Evolutionary conservation across 1,140 invertebrate species (phyloP).

Genomic region (Euglossa dilemma): DNA sequence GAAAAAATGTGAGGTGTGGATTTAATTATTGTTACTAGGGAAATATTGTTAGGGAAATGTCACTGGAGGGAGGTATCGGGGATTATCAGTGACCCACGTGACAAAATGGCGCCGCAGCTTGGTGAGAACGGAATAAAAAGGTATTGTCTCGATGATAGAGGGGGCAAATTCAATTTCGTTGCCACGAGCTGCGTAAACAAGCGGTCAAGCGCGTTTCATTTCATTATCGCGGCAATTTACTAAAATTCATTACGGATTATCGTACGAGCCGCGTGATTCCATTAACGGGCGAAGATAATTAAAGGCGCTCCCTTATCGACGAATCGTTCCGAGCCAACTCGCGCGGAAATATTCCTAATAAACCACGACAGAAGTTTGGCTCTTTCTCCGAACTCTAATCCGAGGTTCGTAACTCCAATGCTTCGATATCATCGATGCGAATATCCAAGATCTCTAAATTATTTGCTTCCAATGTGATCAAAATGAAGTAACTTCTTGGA

Average conservation of each 20-base stretch:
- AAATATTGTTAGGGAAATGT: background rate
- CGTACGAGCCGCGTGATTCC: constrained; percentile 12
- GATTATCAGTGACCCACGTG: background rate
- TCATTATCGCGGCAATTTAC: constrained; percentile 27
- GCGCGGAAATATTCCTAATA: constrained; percentile 1
- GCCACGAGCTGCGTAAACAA: background rate
- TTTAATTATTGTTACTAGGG: no score
- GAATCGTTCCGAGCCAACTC: background rate
- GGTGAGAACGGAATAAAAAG: background rate
- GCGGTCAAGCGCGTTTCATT: constrained; percentile 8
- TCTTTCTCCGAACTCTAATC: no score
- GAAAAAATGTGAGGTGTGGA: no score
- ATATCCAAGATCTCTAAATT: no score
- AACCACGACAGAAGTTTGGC: background rate
- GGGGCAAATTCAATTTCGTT: background rate
- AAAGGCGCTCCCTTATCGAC: constrained; percentile 19
- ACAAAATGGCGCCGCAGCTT: background rate
- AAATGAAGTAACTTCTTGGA: no score
- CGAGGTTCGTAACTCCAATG: no score
- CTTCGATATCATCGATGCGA: no score
- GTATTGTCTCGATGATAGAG: background rate
- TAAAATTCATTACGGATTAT: constrained; percentile 37
- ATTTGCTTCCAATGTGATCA: no score
- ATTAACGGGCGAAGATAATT: constrained; percentile 11
- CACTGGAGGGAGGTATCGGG: no score